These are phyloP conservation scores for Heterodera schachtii DNA, from an alignment of 1,140 invertebrate genomes.

Conservation along the genomic window DNA sequence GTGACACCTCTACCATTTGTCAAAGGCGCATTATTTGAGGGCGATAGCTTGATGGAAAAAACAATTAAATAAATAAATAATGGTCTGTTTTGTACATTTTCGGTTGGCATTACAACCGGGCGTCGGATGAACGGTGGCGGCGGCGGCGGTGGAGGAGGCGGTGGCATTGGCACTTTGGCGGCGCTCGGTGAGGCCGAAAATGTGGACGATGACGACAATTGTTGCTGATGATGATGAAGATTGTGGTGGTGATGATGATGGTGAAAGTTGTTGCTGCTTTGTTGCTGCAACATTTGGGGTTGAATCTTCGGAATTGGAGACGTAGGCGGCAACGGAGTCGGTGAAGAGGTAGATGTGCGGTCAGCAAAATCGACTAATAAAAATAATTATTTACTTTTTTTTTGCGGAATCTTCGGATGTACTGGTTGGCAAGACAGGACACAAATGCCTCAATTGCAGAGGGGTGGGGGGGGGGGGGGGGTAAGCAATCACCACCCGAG, in stretches of 20 bases:
- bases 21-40: too few relatives aligned
- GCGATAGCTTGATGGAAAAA: too few relatives aligned
- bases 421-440: too few relatives aligned
- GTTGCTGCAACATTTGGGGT: not conserved
- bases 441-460: too few relatives aligned
- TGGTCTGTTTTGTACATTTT: not conserved
- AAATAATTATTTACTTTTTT: not conserved
- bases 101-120: constrained; percentile 8
- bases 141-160: constrained; percentile 1
- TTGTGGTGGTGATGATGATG: not conserved
- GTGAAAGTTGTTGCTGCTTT: constrained; percentile 1
- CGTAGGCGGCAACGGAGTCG: constrained; percentile 35
- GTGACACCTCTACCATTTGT: too few relatives aligned
- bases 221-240: constrained; percentile 19
- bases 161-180: not conserved
- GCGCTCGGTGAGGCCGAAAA: not conserved
- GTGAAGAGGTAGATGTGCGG: not conserved
- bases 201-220: too few relatives aligned
- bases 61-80: too few relatives aligned
- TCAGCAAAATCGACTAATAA: not conserved
- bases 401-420: too few relatives aligned
- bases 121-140: constrained; percentile 15
- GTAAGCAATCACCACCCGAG: too few relatives aligned
- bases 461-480: too few relatives aligned
- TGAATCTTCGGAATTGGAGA: constrained; percentile 36